These are phyloP conservation scores for Sthenelais limicola DNA, from an alignment of 2,888 invertebrate genomes.

Conservation along the genomic window DNA sequence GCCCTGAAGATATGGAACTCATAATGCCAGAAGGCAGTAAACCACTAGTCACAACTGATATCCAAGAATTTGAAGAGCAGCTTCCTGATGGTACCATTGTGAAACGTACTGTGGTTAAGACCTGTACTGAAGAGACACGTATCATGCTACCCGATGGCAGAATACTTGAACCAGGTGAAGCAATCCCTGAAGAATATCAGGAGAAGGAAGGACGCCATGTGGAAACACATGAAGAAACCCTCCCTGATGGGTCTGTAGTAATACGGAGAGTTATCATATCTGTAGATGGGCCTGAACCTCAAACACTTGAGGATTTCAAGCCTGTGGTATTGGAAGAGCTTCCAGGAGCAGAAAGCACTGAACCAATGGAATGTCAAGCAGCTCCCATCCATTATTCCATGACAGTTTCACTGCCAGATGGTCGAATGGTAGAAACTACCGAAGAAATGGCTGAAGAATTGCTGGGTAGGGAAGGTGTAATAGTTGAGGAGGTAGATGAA, in stretches of 20 bases:
- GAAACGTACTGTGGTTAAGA: slow-evolving; percentile 56
- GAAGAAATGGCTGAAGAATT: no score
- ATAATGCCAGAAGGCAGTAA: slow-evolving; percentile 2
- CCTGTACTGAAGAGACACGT: slow-evolving; percentile 42
- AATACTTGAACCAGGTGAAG: background rate
- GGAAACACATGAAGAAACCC: slow-evolving; percentile 53
- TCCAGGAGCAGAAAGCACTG: no score
- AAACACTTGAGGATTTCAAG: no score
- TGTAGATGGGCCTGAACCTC: background rate
- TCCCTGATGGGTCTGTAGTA: slow-evolving; percentile 61
- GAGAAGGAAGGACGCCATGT: slow-evolving; percentile 3
- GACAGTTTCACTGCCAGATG: no score
- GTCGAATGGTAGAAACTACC: no score
- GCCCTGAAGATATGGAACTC: background rate
- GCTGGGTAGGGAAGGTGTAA: no score
- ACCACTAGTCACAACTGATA: slow-evolving; percentile 33
- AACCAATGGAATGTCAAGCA: no score
- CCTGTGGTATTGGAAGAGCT: no score
- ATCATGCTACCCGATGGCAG: slow-evolving; percentile 61
- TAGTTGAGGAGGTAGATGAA: slow-evolving; percentile 35
- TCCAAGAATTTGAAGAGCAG: slow-evolving; percentile 47
- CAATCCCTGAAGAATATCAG: background rate
- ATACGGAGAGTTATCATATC: slow-evolving; percentile 12
- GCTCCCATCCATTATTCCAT: no score
- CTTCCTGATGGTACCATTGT: slow-evolving; percentile 50